phyloP scores from a whole-genome alignment of 2,797 vertebrate genomes.

The Phoeniculus purpureus region DNA sequence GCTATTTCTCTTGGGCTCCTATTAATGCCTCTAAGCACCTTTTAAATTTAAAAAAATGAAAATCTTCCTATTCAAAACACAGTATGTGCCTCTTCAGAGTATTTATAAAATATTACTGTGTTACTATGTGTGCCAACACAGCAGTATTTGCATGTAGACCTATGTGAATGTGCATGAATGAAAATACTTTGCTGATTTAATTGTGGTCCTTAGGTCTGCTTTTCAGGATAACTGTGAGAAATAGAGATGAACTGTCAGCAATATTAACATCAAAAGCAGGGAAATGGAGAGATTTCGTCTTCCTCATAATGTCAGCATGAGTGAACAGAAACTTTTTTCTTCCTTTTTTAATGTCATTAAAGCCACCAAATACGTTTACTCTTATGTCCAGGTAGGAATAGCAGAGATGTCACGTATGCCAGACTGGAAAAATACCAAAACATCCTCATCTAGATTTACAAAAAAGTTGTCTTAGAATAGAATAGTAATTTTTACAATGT shows the following conservation, averaged over 20 bases:
- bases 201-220: neutral
- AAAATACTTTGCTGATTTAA: neutral
- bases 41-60: conserved; percentile 1
- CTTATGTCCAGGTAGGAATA: neutral
- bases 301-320: neutral
- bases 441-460: neutral
- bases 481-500: neutral
- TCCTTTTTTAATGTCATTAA: neutral
- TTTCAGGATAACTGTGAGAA: neutral
- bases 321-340: neutral
- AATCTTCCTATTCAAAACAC: neutral
- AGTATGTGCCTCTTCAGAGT: neutral
- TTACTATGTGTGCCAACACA: neutral
- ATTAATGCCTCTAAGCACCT: conserved; percentile 26
- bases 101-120: neutral
- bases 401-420: neutral
- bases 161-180: neutral
- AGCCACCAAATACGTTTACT: neutral
- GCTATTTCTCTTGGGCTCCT: conserved; percentile 27
- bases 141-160: neutral
- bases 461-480: neutral
- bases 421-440: neutral
- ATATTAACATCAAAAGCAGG: neutral
- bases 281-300: neutral
- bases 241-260: neutral